phyloP scores from a whole-genome alignment of 2,113 vertebrate species.

The Proterorhinus semilunaris region DNA sequence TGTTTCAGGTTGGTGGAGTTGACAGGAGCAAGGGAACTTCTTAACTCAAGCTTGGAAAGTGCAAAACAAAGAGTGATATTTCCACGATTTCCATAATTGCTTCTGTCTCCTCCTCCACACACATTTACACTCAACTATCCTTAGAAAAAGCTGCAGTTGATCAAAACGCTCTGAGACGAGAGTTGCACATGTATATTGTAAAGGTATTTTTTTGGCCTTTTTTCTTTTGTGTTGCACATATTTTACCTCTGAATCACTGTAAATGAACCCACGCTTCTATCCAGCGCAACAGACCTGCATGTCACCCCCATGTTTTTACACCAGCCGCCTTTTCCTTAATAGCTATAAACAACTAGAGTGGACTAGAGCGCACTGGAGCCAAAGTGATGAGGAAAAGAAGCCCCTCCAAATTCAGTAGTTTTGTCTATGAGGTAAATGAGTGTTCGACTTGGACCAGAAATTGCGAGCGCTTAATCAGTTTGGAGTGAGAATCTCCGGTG shows the following conservation, averaged over 20 bases:
- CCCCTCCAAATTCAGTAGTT: not conserved
- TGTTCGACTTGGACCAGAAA: no score
- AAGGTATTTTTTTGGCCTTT: conserved; percentile 30
- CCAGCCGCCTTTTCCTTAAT: not conserved
- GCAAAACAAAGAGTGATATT: no score
- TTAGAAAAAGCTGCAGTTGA: not conserved
- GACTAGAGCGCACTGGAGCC: not conserved
- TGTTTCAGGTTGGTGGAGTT: no score
- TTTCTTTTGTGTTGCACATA: conserved; percentile 57
- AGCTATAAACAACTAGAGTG: not conserved
- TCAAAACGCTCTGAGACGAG: conserved; percentile 30
- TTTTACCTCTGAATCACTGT: conserved; percentile 39
- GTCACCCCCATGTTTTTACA: conserved; percentile 46
- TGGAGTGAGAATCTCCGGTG: no score
- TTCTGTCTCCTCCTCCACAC: no score
- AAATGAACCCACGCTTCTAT: conserved; percentile 19
- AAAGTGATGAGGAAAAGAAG: not conserved
- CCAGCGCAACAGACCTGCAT: conserved; percentile 54
- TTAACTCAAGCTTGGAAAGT: no score
- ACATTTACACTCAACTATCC: no score
- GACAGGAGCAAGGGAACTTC: no score
- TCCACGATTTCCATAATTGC: no score
- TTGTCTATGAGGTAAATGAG: no score
- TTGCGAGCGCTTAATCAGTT: no score
- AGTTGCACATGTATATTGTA: conserved; percentile 36